Evolutionary conservation across 2,888 invertebrate species (phyloP).

Genomic region (Ceriagrion tenellum): DNA sequence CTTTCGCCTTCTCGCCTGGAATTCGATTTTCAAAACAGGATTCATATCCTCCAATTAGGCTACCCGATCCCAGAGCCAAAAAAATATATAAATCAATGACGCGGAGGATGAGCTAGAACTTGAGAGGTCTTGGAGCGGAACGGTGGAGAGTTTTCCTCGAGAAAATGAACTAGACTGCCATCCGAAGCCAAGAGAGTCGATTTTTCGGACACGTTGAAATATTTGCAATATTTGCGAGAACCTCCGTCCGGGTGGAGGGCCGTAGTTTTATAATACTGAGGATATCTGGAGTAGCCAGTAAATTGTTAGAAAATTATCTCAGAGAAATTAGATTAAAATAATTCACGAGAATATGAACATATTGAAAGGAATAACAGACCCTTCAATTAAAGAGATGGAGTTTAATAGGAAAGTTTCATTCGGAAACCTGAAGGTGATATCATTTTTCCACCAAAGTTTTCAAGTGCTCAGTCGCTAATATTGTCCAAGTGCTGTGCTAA

Average conservation of each 20-base stretch:
- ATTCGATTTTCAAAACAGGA: slow-evolving; percentile 3
- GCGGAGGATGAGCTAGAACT: neutral
- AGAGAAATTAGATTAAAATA: too few relatives aligned
- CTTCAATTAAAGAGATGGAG: too few relatives aligned
- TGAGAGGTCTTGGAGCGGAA: neutral
- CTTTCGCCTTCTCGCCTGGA: neutral
- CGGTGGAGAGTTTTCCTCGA: neutral
- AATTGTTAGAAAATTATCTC: neutral
- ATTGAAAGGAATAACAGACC: too few relatives aligned
- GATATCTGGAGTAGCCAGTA: neutral
- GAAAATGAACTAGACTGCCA: neutral
- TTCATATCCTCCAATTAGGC: neutral
- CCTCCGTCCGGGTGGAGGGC: neutral
- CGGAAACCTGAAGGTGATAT: too few relatives aligned
- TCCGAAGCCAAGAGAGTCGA: slow-evolving; percentile 31
- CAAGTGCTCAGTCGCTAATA: too few relatives aligned
- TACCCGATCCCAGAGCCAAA: neutral
- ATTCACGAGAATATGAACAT: too few relatives aligned
- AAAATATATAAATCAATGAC: neutral
- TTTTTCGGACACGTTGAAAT: slow-evolving; percentile 11
- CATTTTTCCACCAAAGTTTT: too few relatives aligned
- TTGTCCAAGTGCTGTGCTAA: too few relatives aligned
- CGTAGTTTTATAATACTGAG: neutral
- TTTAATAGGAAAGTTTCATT: too few relatives aligned
- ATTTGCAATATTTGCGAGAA: neutral